These are phyloP conservation scores for Nyctalus aviator DNA, from an alignment of 2,797 vertebrate genomes.

Conservation along the genomic window DNA sequence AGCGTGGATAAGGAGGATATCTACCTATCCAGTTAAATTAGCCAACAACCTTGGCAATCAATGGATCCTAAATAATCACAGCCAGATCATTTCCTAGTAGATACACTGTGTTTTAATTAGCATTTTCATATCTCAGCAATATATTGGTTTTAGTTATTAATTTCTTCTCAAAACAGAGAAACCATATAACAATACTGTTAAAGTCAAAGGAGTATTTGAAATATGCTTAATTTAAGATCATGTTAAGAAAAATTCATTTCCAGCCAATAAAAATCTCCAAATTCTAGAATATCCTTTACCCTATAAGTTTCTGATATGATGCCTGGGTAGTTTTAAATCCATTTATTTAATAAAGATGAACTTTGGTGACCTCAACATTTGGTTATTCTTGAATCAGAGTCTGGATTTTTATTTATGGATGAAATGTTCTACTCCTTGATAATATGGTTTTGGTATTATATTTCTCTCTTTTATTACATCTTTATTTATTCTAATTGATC, in stretches of 20 bases:
- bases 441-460: neutral
- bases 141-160: neutral
- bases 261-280: neutral
- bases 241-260: constrained; percentile 12
- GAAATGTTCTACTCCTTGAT: neutral
- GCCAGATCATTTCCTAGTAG: neutral
- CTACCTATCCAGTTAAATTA: neutral
- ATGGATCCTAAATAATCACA: neutral
- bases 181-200: neutral
- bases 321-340: neutral
- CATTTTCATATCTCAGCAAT: neutral
- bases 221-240: constrained; percentile 23
- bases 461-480: neutral
- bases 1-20: neutral
- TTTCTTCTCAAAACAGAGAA: neutral
- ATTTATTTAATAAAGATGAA: neutral
- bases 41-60: neutral
- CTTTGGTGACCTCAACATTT: neutral
- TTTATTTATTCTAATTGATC: constrained; percentile 47
- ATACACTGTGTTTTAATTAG: neutral
- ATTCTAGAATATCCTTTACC: neutral
- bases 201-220: constrained; percentile 31
- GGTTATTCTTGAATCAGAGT: neutral
- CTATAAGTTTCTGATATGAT: constrained; percentile 1
- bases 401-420: constrained; percentile 24